phyloP scores from a whole-genome alignment of 2,113 vertebrate genomes.

The Hyla sarda region DNA sequence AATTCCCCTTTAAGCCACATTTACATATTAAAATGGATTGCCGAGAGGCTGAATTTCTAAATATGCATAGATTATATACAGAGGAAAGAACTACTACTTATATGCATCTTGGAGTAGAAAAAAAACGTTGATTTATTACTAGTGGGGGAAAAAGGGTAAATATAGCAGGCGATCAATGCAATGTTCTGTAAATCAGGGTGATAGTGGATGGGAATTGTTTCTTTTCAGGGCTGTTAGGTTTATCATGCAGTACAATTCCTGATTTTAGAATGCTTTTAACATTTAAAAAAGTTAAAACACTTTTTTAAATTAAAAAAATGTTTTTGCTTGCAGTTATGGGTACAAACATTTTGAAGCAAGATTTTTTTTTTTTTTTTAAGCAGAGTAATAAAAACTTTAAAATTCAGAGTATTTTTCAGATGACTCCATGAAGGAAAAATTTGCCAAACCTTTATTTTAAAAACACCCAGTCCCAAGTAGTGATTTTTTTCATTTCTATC shows the following conservation, averaged over 20 bases:
- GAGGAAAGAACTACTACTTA: background rate
- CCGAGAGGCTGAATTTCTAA: background rate
- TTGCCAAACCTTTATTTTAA: too few relatives aligned
- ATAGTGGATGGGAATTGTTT: background rate
- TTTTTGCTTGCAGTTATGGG: background rate
- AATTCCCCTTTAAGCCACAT: too few relatives aligned
- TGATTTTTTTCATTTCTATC: too few relatives aligned
- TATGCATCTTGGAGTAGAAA: background rate
- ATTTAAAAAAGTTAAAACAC: background rate
- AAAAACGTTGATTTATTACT: background rate
- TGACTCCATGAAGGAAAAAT: too few relatives aligned
- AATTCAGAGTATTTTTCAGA: too few relatives aligned
- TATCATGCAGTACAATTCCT: background rate
- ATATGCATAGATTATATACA: background rate
- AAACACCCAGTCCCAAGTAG: too few relatives aligned
- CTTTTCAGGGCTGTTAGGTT: background rate
- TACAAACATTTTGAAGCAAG: too few relatives aligned
- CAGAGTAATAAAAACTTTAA: too few relatives aligned
- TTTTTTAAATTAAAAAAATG: too few relatives aligned
- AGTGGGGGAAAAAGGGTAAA: background rate
- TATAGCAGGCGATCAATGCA: constrained; percentile 13
- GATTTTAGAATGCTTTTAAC: background rate
- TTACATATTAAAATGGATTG: too few relatives aligned
- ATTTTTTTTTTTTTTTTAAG: too few relatives aligned
- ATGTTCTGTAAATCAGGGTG: background rate